Base-by-base conservation (phyloP, 1,140 invertebrate species). In the Zaprionus tsacasi region DNA sequence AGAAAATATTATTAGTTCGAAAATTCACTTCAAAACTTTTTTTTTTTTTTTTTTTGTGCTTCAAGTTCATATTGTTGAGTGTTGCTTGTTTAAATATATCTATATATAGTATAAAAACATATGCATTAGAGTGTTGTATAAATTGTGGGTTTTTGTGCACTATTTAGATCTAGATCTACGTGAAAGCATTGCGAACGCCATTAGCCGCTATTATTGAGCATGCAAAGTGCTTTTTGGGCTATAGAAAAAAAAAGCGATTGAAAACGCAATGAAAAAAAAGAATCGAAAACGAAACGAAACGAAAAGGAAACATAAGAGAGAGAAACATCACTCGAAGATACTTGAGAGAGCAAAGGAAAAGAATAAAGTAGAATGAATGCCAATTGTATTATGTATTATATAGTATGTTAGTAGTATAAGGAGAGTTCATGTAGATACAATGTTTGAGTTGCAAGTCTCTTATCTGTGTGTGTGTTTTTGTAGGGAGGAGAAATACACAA, bases 221-320 rank as follows among this genome's bases (percentile, higher is more conserved):
- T 86, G 82, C 82, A 87, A 79, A 86, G 82, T 86, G 82, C 82
- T 82, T 70, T 75, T 75, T 57, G 35, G 43, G 48, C 76, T 70
- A 75, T 27, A 70, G 55, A 66, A 75, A 45, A 76, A 69, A 45
- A 76, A 69, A 61, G 76, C 82, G 40, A 70, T 67, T 59, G 25
- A 40, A 69, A 57, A 65, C 58, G 17, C 50, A 45, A 27, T 54
- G 40, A 65, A 82, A 48, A 10, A 4, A 30, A 30, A 6, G 55
- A 67, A 55, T 1, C 12, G 27, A 79, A 68, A 70, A 54, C 48
- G 5, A 70, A 67, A 66, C 21, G 43, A 68, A 52, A 55, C 7
- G 12, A 58, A 35, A 27, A 15, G 13, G 8, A 70, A 74, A 38
- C 21, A 27, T 17, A 69, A 36, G 7, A 52, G n/a, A 7, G 13